Evolutionary conservation across 2,113 vertebrate genomes (phyloP).

Genomic region (Maccullochella peelii): DNA sequence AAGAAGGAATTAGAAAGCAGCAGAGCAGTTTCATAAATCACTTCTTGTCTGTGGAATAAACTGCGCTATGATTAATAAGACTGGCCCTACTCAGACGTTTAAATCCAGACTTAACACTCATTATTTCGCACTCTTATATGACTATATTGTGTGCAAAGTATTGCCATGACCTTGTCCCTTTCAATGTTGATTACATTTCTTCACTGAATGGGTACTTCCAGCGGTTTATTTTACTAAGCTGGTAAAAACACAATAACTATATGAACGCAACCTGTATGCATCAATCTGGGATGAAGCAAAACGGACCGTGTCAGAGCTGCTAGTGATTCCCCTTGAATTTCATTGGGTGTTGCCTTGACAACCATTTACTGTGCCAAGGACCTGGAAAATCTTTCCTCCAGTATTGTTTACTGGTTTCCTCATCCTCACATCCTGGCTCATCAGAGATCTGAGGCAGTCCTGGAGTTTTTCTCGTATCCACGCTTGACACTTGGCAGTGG

Average conservation of each 20-base stretch:
- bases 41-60: slow-evolving; percentile 18
- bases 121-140: neutral
- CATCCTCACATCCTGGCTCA: slow-evolving; percentile 50
- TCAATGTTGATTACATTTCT: neutral
- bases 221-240: neutral
- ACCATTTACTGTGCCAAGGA: slow-evolving; percentile 33
- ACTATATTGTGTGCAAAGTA: neutral
- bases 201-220: neutral
- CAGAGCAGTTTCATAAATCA: neutral
- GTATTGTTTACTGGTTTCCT: slow-evolving; percentile 45
- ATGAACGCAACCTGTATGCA: slow-evolving; percentile 7
- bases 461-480: slow-evolving; percentile 52
- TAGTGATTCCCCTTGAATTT: slow-evolving; percentile 23
- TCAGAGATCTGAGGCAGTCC: slow-evolving; percentile 46
- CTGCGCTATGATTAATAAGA: slow-evolving; percentile 3
- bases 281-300: slow-evolving; percentile 7
- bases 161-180: neutral
- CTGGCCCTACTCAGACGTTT: neutral
- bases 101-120: slow-evolving; percentile 8
- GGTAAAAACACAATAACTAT: neutral
- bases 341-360: slow-evolving; percentile 49
- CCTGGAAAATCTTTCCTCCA: neutral
- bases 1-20: slow-evolving; percentile 15
- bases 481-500: slow-evolving; percentile 35
- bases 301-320: neutral